Base-by-base conservation (phyloP, 2,888 invertebrate species). In the Scaptomyza cyrtandrae region DNA sequence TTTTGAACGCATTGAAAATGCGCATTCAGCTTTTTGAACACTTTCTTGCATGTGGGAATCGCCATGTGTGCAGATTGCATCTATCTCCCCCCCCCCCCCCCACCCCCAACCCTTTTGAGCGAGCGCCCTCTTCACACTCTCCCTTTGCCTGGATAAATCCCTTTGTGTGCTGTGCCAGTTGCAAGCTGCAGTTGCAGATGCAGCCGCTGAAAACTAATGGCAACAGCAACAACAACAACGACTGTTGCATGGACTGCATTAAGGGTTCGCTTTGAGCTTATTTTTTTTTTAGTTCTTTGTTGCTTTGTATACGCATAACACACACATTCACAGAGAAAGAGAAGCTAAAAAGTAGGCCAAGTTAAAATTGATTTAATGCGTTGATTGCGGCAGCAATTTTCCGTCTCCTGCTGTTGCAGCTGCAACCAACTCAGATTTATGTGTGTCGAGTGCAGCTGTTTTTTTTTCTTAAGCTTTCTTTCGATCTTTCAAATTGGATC, bases 301-400 rank as follows among this genome's bases (percentile, higher is more conserved):
- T 67, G 58, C 37, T 29, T 31, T 60, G 56, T 48, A 35, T 11
- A n/a, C 50, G 33, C 54, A 49, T n/a, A 19, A 7, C 19, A 19
- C 24, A 24, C 24, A 37, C 37, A n/a, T 2, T 0, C n/a, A n/a
- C 2, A 16, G 3, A 24, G 24, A 3, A 24, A 24, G 24, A 24
- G 35, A 27, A 9, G 13, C 16, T 29, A 64, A 88, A 88, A 87
- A 71, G 87, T 90, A 90, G 90, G 90, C 89, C 90, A 90, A 89
- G 85, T 84, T 89, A 90, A 86, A 90, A 89, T 80, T 89, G 90
- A 89, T 90, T 89, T 84, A 87, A 87, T 89, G 80, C 78, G 69
- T 70, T 78, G 86, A 86, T 89, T 86, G 86, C 44, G 57, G 52
- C 73, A 54, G 59, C 53, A 41, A 41, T 16, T 41, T 14, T 9